Evolutionary conservation across 2,113 vertebrate species (phyloP).

Genomic region (Chaetodon trifascialis): DNA sequence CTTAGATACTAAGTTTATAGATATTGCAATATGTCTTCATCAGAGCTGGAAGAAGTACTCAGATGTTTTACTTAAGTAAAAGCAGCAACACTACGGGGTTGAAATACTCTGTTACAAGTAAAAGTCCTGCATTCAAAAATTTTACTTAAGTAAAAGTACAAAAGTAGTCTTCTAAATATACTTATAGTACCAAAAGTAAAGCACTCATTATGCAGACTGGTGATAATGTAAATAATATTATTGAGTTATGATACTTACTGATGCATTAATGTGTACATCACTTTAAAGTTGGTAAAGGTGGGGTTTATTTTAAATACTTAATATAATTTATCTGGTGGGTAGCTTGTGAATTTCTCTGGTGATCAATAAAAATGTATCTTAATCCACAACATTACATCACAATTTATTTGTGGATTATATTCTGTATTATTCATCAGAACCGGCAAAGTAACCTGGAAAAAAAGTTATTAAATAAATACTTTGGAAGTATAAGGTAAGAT

Average conservation of each 20-base stretch:
- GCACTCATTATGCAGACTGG: no score
- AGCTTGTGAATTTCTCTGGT: background rate
- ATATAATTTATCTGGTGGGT: background rate
- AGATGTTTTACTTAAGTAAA: no score
- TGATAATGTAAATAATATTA: background rate
- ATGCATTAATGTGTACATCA: background rate
- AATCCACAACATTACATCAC: no score
- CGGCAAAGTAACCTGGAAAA: background rate
- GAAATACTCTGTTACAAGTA: no score
- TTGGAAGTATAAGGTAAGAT: background rate
- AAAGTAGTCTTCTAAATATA: no score
- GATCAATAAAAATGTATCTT: background rate
- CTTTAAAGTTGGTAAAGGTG: background rate
- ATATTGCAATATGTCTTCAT: no score
- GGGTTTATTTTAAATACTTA: background rate
- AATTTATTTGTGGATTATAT: background rate
- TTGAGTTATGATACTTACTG: background rate
- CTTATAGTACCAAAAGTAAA: background rate
- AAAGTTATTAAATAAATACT: background rate
- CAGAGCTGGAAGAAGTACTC: no score
- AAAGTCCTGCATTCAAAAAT: no score
- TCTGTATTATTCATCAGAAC: background rate
- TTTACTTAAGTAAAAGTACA: no score
- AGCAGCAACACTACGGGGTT: no score
- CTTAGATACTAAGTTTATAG: no score